These are phyloP conservation scores for Drosophila mayaguana DNA, from an alignment of 2,888 invertebrate genomes.

Conservation along the genomic window DNA sequence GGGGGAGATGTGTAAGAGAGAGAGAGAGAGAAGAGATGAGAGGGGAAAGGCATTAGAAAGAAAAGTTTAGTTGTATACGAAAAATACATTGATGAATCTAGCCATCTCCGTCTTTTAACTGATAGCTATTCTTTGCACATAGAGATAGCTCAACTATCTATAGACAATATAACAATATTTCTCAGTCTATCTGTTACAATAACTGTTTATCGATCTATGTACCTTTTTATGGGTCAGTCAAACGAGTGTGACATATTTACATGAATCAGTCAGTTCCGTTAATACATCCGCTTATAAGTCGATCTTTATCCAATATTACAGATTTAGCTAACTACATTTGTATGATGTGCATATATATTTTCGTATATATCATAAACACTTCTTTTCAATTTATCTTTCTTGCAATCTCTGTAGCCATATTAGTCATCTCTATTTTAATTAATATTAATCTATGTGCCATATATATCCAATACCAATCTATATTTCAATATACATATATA, in stretches of 20 bases:
- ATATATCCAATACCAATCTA: background rate
- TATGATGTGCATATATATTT: too few relatives aligned
- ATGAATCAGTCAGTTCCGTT: too few relatives aligned
- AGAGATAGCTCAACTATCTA: too few relatives aligned
- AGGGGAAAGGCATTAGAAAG: background rate
- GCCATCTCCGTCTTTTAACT: background rate
- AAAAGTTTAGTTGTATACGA: background rate
- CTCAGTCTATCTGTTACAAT: too few relatives aligned
- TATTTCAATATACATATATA: too few relatives aligned
- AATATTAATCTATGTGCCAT: background rate
- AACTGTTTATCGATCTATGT: background rate
- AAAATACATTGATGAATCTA: background rate
- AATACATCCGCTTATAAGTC: too few relatives aligned
- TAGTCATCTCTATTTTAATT: background rate
- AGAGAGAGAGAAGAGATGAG: background rate
- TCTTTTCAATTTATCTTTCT: background rate
- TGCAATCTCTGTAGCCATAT: background rate
- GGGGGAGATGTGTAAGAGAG: background rate
- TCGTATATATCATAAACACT: background rate
- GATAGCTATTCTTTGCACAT: background rate
- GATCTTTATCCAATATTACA: background rate
- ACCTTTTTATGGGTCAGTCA: background rate
- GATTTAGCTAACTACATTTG: too few relatives aligned
- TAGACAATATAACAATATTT: too few relatives aligned
- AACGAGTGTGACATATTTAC: too few relatives aligned